Evolutionary conservation across 2,797 vertebrate genomes (phyloP).

Genomic region (Galagoides demidoff): DNA sequence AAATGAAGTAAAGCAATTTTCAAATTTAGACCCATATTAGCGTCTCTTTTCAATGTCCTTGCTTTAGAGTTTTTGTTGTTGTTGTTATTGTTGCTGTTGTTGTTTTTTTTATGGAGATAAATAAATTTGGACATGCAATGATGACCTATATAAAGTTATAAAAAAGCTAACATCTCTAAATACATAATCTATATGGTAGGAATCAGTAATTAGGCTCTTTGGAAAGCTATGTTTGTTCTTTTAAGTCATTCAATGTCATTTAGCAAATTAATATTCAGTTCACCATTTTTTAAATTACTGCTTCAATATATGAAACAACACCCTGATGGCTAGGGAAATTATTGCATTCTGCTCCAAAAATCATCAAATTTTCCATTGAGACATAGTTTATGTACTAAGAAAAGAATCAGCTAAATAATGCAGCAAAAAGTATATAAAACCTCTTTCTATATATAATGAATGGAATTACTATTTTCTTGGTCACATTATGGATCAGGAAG

Average conservation of each 20-base stretch:
- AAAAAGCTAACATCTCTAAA: not conserved
- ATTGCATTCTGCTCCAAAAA: not conserved
- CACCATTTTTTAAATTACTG: slow-evolving; percentile 50
- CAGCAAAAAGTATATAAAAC: not conserved
- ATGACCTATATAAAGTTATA: not conserved
- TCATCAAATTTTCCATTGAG: not conserved
- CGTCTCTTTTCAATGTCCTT: not conserved
- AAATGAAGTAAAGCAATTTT: slow-evolving; percentile 41
- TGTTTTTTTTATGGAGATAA: not conserved
- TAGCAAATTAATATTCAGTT: slow-evolving; percentile 55
- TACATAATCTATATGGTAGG: not conserved
- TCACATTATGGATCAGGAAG: not conserved
- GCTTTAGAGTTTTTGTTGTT: not conserved
- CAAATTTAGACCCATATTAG: slow-evolving; percentile 11
- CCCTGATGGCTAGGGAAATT: slow-evolving; percentile 1
- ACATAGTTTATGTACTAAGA: not conserved
- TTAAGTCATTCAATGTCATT: not conserved
- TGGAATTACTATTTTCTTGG: not conserved
- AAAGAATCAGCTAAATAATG: not conserved
- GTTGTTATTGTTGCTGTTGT: not conserved
- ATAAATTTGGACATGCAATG: not conserved
- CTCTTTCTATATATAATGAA: not conserved
- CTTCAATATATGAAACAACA: slow-evolving; percentile 20
- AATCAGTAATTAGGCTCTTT: not conserved
- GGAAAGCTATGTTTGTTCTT: slow-evolving; percentile 25